A percentile compares a stretch with the other conserved stretches of the same genome.
Evolutionary conservation across 1,140 invertebrate species (phyloP).

Genomic region (Trichonephila clavata): DNA sequence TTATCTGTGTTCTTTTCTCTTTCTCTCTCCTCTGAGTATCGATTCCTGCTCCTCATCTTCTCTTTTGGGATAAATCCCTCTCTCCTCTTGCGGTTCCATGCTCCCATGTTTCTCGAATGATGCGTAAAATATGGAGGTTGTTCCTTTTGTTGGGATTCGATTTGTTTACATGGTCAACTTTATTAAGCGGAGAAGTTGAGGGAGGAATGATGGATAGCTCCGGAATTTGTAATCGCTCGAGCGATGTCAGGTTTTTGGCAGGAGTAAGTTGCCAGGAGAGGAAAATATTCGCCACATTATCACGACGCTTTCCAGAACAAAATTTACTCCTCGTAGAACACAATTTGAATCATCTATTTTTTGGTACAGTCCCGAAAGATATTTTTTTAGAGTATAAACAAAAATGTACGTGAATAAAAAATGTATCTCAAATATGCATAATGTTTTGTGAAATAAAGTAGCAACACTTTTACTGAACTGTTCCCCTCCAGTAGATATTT

Average conservation of each 20-base stretch:
- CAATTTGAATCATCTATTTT: too few species aligned
- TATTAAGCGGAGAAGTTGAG: constrained; percentile 17
- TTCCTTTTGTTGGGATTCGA: neutral
- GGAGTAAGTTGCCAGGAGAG: too few species aligned
- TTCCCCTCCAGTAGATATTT: too few species aligned
- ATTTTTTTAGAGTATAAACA: too few species aligned
- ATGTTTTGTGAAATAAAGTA: too few species aligned
- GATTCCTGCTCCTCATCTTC: constrained; percentile 20
- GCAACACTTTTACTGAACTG: too few species aligned
- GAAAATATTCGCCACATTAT: too few species aligned
- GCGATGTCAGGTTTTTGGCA: neutral
- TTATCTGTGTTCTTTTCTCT: constrained; percentile 3
- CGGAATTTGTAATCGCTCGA: neutral
- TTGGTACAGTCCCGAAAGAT: too few species aligned
- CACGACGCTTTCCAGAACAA: too few species aligned
- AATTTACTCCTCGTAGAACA: too few species aligned
- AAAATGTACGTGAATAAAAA: too few species aligned
- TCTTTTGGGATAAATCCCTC: constrained; percentile 1
- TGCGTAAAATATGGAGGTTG: constrained; percentile 8
- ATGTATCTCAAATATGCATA: too few species aligned
- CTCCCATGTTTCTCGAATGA: neutral
- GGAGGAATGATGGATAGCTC: neutral
- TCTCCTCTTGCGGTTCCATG: constrained; percentile 16
- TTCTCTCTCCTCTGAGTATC: neutral
- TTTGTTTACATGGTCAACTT: constrained; percentile 34